A percentile compares a stretch with the other conserved stretches of the same genome.
Evolutionary conservation across 2,113 vertebrate genomes (phyloP).

Genomic region (Rhinogobius similis): DNA sequence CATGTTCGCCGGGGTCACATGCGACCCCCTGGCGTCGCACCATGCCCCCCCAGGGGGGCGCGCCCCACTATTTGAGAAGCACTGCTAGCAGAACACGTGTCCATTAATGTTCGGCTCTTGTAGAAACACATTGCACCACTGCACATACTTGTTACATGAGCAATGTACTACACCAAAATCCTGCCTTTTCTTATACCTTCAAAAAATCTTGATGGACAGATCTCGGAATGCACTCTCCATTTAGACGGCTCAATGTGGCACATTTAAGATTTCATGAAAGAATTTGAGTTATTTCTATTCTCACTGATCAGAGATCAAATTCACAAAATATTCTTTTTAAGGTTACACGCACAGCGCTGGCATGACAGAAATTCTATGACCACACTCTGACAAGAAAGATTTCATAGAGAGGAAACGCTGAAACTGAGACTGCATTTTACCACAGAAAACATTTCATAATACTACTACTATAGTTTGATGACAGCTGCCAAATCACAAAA

Average conservation of each 20-base stretch:
- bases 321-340: too few species aligned
- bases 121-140: not conserved
- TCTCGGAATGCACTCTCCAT: conserved; percentile 11
- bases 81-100: too few species aligned
- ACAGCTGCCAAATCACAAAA: too few species aligned
- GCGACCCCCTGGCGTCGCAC: too few species aligned
- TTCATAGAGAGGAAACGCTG: not conserved
- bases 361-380: not conserved
- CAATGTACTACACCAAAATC: too few species aligned
- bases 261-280: not conserved
- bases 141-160: not conserved
- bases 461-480: not conserved
- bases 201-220: conserved; percentile 12
- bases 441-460: not conserved
- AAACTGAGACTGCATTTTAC: not conserved
- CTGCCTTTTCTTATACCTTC: conserved; percentile 40
- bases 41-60: too few species aligned
- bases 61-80: too few species aligned
- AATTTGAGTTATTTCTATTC: not conserved
- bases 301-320: not conserved
- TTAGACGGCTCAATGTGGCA: not conserved
- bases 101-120: too few species aligned
- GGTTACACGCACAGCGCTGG: too few species aligned
- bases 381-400: not conserved
- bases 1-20: too few species aligned